phyloP scores from a whole-genome alignment of 2,888 invertebrate species.

The Pseudococcus jackbeardsleyi region DNA sequence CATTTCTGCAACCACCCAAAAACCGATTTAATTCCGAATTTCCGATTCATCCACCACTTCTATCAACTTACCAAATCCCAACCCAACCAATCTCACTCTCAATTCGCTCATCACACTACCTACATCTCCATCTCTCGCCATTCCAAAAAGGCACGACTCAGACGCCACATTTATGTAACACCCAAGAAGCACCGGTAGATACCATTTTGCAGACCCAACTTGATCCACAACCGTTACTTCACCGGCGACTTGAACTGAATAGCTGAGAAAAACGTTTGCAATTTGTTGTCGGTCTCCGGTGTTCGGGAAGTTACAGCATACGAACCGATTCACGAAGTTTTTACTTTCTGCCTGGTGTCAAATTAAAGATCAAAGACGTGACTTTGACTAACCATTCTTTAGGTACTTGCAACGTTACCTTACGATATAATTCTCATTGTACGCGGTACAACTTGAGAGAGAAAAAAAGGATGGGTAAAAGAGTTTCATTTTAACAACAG shows the following conservation, averaged over 20 bases:
- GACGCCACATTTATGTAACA: not conserved
- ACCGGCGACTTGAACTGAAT: not conserved
- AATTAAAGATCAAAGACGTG: constrained; percentile 49
- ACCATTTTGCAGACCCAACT: not conserved
- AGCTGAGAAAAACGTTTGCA: constrained; percentile 13
- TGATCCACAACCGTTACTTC: not conserved
- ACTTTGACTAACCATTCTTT: constrained; percentile 46
- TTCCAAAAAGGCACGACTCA: not conserved
- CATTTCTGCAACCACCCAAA: too few relatives aligned
- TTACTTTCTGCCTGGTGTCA: constrained; percentile 48
- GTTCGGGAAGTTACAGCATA: not conserved
- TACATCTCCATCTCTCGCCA: too few relatives aligned
- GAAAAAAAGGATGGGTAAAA: not conserved
- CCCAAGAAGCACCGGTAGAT: not conserved
- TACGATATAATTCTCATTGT: not conserved
- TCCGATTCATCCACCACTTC: too few relatives aligned
- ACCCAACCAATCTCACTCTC: too few relatives aligned
- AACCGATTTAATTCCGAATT: too few relatives aligned
- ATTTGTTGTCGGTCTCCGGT: not conserved
- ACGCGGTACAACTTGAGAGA: not conserved
- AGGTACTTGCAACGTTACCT: not conserved
- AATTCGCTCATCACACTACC: not conserved
- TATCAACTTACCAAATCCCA: too few relatives aligned
- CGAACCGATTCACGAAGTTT: constrained; percentile 26
- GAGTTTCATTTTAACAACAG: not conserved